Evolutionary conservation across 2,113 vertebrate genomes (phyloP), one percentile per base, ranked within the genome.

Genomic region (Malurus alboscapulatus): DNA sequence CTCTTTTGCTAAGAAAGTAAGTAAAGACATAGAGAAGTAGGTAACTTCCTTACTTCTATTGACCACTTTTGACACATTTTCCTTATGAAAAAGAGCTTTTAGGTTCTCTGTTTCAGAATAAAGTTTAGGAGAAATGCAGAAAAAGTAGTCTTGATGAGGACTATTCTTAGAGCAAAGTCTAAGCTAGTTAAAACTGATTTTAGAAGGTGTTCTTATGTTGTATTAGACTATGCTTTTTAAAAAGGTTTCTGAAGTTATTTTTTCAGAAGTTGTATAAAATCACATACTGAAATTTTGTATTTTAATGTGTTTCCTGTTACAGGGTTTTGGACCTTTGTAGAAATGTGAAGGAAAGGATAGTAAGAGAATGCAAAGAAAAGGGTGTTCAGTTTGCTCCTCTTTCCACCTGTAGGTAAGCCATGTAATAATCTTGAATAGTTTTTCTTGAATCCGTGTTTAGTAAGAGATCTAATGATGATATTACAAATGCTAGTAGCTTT

Each of bases 241-340:
- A 73, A 82, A 68, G 7, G 8, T 81, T 58, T 29, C 16, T 2
- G 7, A 73, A 76, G 6, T 40, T 84, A 1, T 24, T 9, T 36
- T 51, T 84, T 57, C 27, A 29, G 27, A 69, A 40, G 3, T 10
- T 81, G 19, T 72, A n/a, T 75, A 72, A 91, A 89, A 87, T 51
- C 8, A 25, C 21, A 17, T 42, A 29, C 4, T 36, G 38, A 92
- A 57, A 27, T 42, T 74, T 69, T 57, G 25, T 90, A 21, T 76
- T 87, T 55, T 63, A 66, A 34, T 72, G 15, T 73, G 27, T 88
- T 72, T 88, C 96, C 71, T 95, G 45, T 97, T 97, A 27, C 94
- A 99, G 99, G 95, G 98, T 99, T 96, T 95, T 99, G 96, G 99
- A 99, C 97, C 98, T 99, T 84, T 99, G 99, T 96, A 98, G 98